Evolutionary conservation across 2,888 invertebrate genomes (phyloP), one percentile per base, ranked within the genome.

Genomic region (Drosophila subsilvestris): DNA sequence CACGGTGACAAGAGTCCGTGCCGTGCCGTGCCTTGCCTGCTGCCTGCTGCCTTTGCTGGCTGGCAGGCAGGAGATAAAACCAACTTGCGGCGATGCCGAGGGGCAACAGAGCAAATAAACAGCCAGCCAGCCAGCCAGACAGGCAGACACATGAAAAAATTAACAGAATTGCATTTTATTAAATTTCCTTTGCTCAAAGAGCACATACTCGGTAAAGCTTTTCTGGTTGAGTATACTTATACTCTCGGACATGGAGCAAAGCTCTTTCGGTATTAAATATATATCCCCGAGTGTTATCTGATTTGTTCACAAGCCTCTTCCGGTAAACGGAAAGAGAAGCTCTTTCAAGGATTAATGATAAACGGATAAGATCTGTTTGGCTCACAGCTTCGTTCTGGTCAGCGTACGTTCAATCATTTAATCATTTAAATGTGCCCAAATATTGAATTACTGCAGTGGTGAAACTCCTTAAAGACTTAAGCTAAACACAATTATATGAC

Each of bases 31-130:
- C 27, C 27, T 7, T 25, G 25, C 44, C 44, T 59, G 27, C 22
- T 25, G 25, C 44, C 44, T 59, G 27, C 22, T 22, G 51, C 20
- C 29, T 53, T 27, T 29, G 29, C 29, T 29, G 25, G 25, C 22
- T 25, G 45, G 14, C 29, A 43, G 47, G 25, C 47, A 48, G 14
- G 27, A 65, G 71, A 57, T 63, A 57, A 65, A 57, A 65, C 48
- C 25, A 32, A 18, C 29, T 59, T 47, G 10, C 48, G 56, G 69
- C 60, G 58, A 74, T 62, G 60, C 45, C 62, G 49, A 29, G 55
- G 63, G 22, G 12, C 74, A 58, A 49, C 58, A 68, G 54, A 57
- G 58, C 63, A 79, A 79, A 79, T 72, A 77, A 77, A 61, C 77
- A 77, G 60, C 49, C 37, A 37, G 37, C 5, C 25, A 25, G 22